Evolutionary conservation across 1,140 invertebrate species (phyloP).

Genomic region (Drosophila suzukii): DNA sequence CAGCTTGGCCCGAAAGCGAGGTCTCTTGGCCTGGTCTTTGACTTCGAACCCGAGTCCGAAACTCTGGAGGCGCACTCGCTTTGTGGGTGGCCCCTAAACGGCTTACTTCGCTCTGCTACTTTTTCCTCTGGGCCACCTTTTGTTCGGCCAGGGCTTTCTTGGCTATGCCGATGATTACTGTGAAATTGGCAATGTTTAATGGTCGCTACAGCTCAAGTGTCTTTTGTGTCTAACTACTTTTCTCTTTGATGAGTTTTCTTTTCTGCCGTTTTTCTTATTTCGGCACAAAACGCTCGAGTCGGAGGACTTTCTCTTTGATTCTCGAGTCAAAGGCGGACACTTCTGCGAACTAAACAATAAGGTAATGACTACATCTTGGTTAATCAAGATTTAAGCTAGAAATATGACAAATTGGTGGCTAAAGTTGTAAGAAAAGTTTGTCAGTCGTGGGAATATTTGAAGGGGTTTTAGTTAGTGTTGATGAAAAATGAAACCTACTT

Average conservation of each 20-base stretch:
- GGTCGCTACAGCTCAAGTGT: constrained; percentile 52
- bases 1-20: constrained; percentile 60
- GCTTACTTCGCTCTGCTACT: constrained; percentile 75
- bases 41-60: constrained; percentile 14
- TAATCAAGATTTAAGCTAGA: constrained; percentile 33
- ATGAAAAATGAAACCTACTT: not conserved
- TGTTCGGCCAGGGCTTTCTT: constrained; percentile 40
- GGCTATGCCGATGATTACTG: constrained; percentile 68
- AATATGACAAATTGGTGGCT: constrained; percentile 1
- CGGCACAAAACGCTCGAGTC: constrained; percentile 37
- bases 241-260: constrained; percentile 74
- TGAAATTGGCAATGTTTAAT: constrained; percentile 82
- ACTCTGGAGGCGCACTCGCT: constrained; percentile 20
- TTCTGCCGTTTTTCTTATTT: constrained; percentile 30
- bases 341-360: constrained; percentile 15
- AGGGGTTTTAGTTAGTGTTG: no score
- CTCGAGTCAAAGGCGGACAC: constrained; percentile 3
- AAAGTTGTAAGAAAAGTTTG: not conserved
- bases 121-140: constrained; percentile 49
- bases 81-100: constrained; percentile 77
- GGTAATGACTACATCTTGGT: constrained; percentile 30
- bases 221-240: constrained; percentile 75
- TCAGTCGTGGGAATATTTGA: not conserved
- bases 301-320: constrained; percentile 62
- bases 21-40: constrained; percentile 60